A percentile compares a stretch with the other conserved stretches of the same genome.
Evolutionary conservation across 2,888 invertebrate species (phyloP).

Genomic region (Agrilus mali): DNA sequence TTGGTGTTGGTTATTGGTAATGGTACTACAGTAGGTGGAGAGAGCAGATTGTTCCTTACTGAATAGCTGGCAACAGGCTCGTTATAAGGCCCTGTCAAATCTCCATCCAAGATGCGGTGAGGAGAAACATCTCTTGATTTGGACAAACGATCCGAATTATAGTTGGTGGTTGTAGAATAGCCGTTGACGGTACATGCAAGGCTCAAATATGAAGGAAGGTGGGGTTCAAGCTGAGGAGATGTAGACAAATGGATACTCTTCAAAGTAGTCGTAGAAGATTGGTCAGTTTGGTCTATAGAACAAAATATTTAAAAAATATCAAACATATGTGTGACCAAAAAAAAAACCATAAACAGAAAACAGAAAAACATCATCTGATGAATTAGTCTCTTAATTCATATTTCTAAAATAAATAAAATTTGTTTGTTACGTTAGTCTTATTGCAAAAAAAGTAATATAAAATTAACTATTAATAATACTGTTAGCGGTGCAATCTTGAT

Average conservation of each 20-base stretch:
- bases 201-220: conserved; percentile 79
- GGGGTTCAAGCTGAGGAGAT: conserved; percentile 29
- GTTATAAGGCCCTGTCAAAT: conserved; percentile 16
- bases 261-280: conserved; percentile 37
- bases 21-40: conserved; percentile 33
- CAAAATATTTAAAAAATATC: conserved; percentile 5
- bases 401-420: too few relatives aligned
- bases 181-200: conserved; percentile 85
- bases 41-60: conserved; percentile 28
- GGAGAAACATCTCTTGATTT: conserved; percentile 58
- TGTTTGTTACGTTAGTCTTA: too few relatives aligned
- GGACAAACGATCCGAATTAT: conserved; percentile 58
- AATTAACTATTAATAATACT: too few relatives aligned
- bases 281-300: conserved; percentile 38
- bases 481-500: too few relatives aligned
- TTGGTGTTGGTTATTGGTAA: conserved; percentile 12
- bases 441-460: too few relatives aligned
- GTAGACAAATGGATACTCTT: conserved; percentile 35
- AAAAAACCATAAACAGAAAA: too few relatives aligned
- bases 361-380: too few relatives aligned
- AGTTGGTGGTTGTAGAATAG: conserved; percentile 75
- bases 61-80: conserved; percentile 18
- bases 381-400: too few relatives aligned
- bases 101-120: conserved; percentile 38
- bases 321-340: neutral